Evolutionary conservation across 2,113 vertebrate genomes (phyloP).

Genomic region (Globicephala melas): DNA sequence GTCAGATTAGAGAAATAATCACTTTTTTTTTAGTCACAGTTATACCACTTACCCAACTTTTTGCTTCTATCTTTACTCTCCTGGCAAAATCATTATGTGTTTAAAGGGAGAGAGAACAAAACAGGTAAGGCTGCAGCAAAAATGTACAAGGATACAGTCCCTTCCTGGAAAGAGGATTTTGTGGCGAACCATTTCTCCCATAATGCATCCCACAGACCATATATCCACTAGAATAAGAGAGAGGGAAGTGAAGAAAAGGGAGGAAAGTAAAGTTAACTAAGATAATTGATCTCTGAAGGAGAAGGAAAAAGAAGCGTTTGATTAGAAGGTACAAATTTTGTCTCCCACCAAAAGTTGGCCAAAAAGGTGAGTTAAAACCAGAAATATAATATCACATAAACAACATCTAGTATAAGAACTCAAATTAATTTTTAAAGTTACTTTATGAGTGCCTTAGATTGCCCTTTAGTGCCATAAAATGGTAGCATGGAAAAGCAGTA

Average conservation of each 20-base stretch:
- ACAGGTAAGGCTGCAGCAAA: constrained; percentile 81
- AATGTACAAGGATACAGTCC: constrained; percentile 98
- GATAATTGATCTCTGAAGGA: constrained; percentile 81
- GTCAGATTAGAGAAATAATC: constrained; percentile 31
- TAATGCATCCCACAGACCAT: constrained; percentile 99
- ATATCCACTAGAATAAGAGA: constrained; percentile 96
- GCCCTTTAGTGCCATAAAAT: neutral
- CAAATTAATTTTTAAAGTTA: neutral
- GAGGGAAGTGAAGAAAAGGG: constrained; percentile 82
- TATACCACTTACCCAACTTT: constrained; percentile 77
- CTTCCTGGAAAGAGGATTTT: constrained; percentile 99
- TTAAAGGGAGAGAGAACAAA: constrained; percentile 77
- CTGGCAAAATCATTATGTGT: constrained; percentile 69
- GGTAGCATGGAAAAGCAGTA: neutral
- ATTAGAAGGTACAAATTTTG: constrained; percentile 81
- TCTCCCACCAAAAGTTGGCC: constrained; percentile 53
- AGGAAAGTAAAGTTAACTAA: constrained; percentile 88
- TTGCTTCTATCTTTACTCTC: constrained; percentile 82
- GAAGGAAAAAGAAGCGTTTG: constrained; percentile 79
- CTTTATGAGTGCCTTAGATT: neutral
- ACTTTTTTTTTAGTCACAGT: constrained; percentile 10
- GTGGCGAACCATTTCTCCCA: constrained; percentile 99
- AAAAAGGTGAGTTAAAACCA: constrained; percentile 3
- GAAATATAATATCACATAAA: neutral
- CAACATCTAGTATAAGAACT: constrained; percentile 7